Evolutionary conservation across 1,140 invertebrate species (phyloP).

Genomic region (Nebria ingens): DNA sequence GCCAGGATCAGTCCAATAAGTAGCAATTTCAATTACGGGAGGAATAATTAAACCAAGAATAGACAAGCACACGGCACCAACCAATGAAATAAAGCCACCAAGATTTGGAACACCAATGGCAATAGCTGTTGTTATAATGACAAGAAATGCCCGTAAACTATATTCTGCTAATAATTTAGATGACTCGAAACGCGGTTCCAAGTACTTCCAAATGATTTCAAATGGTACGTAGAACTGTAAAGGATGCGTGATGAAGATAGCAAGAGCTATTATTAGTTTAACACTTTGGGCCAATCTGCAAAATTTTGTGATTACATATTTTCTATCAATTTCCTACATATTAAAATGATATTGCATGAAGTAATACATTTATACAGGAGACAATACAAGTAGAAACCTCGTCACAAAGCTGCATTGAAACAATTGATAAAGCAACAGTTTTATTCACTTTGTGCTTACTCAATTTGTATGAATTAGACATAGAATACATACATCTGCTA

Average conservation of each 20-base stretch:
- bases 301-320: conserved; percentile 28
- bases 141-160: conserved; percentile 44
- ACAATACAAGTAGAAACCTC: too few relatives aligned
- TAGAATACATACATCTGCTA: too few relatives aligned
- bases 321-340: too few relatives aligned
- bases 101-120: conserved; percentile 79
- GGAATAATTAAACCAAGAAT: conserved; percentile 89
- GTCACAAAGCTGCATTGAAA: too few relatives aligned
- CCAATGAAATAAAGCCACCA: conserved; percentile 84
- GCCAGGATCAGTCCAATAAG: conserved; percentile 60
- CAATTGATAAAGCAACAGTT: too few relatives aligned
- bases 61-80: conserved; percentile 82
- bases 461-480: too few relatives aligned
- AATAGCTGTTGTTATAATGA: conserved; percentile 56
- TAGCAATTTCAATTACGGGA: conserved; percentile 78
- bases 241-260: conserved; percentile 88
- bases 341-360: too few relatives aligned
- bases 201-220: conserved; percentile 84
- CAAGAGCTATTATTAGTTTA: conserved; percentile 83
- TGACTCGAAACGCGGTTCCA: conserved; percentile 47
- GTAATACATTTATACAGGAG: too few relatives aligned
- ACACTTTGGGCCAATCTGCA: conserved; percentile 78
- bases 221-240: conserved; percentile 96
- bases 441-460: too few relatives aligned
- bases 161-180: conserved; percentile 52